Evolutionary conservation across 2,797 vertebrate species (phyloP).

Genomic region (Ficedula albicollis): DNA sequence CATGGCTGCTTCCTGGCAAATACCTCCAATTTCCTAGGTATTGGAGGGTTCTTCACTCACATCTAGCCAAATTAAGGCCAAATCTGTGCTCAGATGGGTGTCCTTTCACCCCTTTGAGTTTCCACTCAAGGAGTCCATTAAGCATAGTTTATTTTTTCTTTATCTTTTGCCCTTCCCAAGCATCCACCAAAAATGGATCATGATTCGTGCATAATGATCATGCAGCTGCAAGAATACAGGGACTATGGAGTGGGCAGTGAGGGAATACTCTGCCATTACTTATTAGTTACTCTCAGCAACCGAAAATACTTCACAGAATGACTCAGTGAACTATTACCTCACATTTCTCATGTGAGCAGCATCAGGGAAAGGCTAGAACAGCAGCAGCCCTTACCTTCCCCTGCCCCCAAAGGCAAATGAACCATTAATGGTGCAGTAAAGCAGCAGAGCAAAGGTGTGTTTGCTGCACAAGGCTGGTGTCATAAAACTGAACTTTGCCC

Average conservation of each 20-base stretch:
- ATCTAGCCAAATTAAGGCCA: background rate
- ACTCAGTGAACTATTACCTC: background rate
- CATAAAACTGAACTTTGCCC: slow-evolving; percentile 77
- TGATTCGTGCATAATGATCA: background rate
- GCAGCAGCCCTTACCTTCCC: slow-evolving; percentile 65
- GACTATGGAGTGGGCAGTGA: background rate
- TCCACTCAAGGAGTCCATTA: background rate
- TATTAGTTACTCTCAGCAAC: background rate
- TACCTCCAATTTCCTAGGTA: background rate
- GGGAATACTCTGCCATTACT: background rate
- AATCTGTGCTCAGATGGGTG: background rate
- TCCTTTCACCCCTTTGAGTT: background rate
- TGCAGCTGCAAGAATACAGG: background rate
- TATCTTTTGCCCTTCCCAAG: background rate
- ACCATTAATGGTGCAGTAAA: slow-evolving; percentile 74
- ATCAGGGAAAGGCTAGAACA: slow-evolving; percentile 53
- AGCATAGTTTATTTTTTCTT: background rate
- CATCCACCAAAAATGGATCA: background rate
- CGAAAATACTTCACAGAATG: background rate
- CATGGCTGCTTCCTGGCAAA: background rate
- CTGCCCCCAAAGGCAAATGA: slow-evolving; percentile 75
- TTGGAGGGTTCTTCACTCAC: background rate
- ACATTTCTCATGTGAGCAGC: slow-evolving; percentile 30
- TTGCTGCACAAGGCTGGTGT: slow-evolving; percentile 73
- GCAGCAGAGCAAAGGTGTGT: slow-evolving; percentile 74